Percentiles rank a stretch among this genome's conserved stretches.
These are phyloP conservation scores for Ephestia elutella DNA, from an alignment of 1,140 invertebrate genomes.

Conservation along the genomic window DNA sequence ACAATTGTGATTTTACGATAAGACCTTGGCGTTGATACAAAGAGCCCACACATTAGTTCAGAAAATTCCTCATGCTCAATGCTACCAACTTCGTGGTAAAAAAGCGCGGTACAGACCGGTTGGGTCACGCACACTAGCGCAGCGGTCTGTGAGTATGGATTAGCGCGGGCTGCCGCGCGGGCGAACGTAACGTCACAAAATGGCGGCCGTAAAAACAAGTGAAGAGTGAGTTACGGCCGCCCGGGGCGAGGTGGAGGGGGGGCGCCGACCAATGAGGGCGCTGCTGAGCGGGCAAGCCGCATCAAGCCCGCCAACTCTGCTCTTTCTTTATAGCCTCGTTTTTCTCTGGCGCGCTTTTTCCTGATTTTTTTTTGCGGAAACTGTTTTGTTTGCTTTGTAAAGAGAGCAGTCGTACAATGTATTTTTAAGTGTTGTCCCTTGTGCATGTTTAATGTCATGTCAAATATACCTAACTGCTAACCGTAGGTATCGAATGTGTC, in stretches of 20 bases:
- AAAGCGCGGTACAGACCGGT: conserved; percentile 18
- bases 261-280: conserved; percentile 50
- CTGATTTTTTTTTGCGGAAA: conserved; percentile 68
- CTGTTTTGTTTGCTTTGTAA: conserved; percentile 71
- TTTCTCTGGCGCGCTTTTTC: conserved; percentile 68
- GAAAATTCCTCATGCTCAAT: conserved; percentile 5
- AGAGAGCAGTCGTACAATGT: conserved; percentile 51
- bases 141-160: conserved; percentile 34
- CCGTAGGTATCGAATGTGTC: not conserved
- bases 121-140: conserved; percentile 51
- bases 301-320: conserved; percentile 62
- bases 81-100: conserved; percentile 2
- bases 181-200: conserved; percentile 73
- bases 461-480: not conserved
- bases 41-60: conserved; percentile 11
- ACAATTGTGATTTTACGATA: conserved; percentile 12
- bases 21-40: conserved; percentile 12
- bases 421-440: conserved; percentile 53
- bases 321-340: conserved; percentile 70
- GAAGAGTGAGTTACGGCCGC: conserved; percentile 70
- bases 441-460: conserved; percentile 16
- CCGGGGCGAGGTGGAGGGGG: conserved; percentile 26
- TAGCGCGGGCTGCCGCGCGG: conserved; percentile 53
- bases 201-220: conserved; percentile 73
- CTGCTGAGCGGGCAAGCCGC: conserved; percentile 54